phyloP scores from a whole-genome alignment of 2,888 invertebrate genomes.

The Tenthredo scrophulariae region DNA sequence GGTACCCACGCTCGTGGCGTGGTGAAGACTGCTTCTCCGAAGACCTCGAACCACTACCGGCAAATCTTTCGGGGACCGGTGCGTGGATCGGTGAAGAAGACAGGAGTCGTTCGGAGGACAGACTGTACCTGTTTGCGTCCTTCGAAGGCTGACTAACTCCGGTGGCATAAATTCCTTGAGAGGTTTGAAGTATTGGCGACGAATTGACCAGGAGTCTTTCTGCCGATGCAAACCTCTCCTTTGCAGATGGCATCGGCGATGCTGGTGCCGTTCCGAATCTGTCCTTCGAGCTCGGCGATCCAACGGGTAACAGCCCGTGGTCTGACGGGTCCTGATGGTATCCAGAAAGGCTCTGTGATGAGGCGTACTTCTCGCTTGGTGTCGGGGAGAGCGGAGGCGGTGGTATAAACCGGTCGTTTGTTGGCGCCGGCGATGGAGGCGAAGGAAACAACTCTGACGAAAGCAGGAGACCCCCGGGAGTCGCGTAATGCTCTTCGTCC shows the following conservation, averaged over 20 bases:
- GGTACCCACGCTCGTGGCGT: conserved; percentile 60
- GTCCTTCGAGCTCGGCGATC: conserved; percentile 67
- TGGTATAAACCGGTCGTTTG: conserved; percentile 81
- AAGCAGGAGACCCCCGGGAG: conserved; percentile 66
- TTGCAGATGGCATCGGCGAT: conserved; percentile 69
- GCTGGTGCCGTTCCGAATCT: conserved; percentile 68
- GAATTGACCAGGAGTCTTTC: conserved; percentile 79
- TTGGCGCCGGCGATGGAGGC: conserved; percentile 81
- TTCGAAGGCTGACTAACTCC: conserved; percentile 51
- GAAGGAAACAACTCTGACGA: conserved; percentile 81
- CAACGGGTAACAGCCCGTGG: conserved; percentile 64
- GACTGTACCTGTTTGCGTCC: conserved; percentile 60
- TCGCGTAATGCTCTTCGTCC: conserved; percentile 57
- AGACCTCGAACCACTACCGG: conserved; percentile 55
- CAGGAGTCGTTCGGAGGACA: conserved; percentile 71
- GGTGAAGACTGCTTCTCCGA: conserved; percentile 44
- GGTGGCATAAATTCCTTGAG: conserved; percentile 31
- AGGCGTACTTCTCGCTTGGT: conserved; percentile 77
- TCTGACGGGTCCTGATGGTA: conserved; percentile 62
- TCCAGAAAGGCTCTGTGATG: conserved; percentile 73
- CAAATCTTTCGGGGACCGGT: conserved; percentile 73
- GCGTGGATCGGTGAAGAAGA: conserved; percentile 74
- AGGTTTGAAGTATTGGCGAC: conserved; percentile 72
- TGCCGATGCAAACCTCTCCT: conserved; percentile 78
- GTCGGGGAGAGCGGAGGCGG: conserved; percentile 82